A percentile compares a stretch with the other conserved stretches of the same genome.
These are phyloP conservation scores for Platycheirus rosarum DNA, from an alignment of 2,888 invertebrate species.

Conservation along the genomic window DNA sequence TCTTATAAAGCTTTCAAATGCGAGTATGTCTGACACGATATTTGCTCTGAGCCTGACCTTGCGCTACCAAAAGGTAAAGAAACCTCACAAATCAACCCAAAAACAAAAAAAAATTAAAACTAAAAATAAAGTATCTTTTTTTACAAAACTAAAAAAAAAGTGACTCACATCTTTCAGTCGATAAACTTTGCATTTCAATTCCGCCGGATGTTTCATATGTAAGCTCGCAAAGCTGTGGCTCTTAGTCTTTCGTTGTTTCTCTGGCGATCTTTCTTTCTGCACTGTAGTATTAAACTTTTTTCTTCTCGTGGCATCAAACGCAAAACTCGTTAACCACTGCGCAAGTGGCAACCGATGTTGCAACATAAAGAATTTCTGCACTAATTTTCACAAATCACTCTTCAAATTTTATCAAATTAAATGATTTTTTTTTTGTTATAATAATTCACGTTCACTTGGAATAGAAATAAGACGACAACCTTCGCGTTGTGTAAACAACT, in stretches of 20 bases:
- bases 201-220: slow-evolving; percentile 59
- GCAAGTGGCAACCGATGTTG: neutral
- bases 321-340: slow-evolving; percentile 15
- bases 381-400: slow-evolving; percentile 13
- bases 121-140: too few species aligned
- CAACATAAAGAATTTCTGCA: neutral
- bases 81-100: neutral
- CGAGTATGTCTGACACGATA: too few species aligned
- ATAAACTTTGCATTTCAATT: slow-evolving; percentile 40
- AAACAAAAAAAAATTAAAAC: too few species aligned
- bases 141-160: neutral
- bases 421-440: too few species aligned
- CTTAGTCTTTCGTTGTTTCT: neutral
- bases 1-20: too few species aligned
- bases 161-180: slow-evolving; percentile 54
- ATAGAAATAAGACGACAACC: slow-evolving; percentile 4
- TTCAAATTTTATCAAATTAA: neutral
- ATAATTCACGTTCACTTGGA: slow-evolving; percentile 42
- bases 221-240: neutral
- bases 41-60: too few species aligned
- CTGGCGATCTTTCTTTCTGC: neutral
- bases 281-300: neutral
- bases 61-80: too few species aligned
- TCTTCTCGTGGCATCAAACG: slow-evolving; percentile 21
- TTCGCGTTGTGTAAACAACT: slow-evolving; percentile 51